Conservation (phyloP, 2,888 invertebrate genomes). For the Dolichopus griseipennis region DNA sequence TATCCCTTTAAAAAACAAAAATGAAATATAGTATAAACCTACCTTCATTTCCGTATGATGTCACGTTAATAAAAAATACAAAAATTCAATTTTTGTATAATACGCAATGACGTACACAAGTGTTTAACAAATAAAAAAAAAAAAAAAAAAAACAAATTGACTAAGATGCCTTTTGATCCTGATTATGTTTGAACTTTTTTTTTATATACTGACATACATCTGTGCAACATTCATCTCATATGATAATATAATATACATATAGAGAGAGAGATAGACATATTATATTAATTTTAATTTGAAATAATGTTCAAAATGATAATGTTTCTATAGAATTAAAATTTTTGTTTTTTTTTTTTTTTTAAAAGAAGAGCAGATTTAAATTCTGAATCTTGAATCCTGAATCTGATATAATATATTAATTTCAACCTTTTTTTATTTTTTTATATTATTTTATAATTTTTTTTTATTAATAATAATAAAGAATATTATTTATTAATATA, state of each 20-base stretch:
- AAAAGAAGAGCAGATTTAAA: no score
- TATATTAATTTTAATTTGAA: neutral
- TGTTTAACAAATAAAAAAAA: no score
- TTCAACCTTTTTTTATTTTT: no score
- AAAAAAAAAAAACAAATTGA: no score
- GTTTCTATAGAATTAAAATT: no score
- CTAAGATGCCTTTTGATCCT: neutral
- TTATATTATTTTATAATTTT: no score
- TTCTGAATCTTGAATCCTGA: no score
- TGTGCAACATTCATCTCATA: neutral
- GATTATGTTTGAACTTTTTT: neutral
- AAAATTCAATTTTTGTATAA: neutral
- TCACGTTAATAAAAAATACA: neutral
- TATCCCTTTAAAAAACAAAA: constrained; percentile 2
- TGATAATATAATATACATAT: neutral
- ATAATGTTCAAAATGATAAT: neutral
- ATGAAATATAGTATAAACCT: neutral
- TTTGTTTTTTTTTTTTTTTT: no score
- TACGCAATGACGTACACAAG: neutral
- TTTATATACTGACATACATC: no score
- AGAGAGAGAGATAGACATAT: neutral
- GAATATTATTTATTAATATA: no score
- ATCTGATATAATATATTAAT: no score
- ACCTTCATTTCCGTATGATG: neutral
- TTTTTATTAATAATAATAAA: no score